These are phyloP conservation scores for Cryptops parisi DNA, from an alignment of 2,888 invertebrate genomes.

Conservation along the genomic window DNA sequence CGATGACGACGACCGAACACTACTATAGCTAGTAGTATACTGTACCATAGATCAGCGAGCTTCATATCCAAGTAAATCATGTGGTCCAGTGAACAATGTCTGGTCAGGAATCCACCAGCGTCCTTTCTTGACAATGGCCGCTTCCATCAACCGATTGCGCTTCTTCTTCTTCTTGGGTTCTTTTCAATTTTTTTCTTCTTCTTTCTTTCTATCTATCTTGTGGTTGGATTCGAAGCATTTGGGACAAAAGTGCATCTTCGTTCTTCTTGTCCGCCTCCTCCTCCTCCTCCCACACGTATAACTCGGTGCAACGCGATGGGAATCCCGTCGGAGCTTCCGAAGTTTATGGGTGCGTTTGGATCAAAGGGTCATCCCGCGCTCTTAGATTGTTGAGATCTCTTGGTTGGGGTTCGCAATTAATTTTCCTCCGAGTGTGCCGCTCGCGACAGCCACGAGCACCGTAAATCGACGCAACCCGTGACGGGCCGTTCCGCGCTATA, in stretches of 20 bases:
- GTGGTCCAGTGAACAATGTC: neutral
- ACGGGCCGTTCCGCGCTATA: constrained; percentile 5
- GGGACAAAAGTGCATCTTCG: neutral
- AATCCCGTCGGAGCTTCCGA: neutral
- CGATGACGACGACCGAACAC: no score
- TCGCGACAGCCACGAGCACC: neutral
- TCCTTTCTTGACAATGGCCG: neutral
- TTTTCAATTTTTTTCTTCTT: neutral
- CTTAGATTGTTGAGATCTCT: constrained; percentile 12
- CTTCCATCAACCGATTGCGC: neutral
- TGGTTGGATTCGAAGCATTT: neutral
- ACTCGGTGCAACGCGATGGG: neutral
- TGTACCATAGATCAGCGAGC: neutral
- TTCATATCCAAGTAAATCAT: neutral
- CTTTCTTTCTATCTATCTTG: neutral
- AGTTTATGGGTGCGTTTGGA: constrained; percentile 12
- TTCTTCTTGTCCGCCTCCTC: neutral
- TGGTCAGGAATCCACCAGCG: neutral
- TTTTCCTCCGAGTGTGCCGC: constrained; percentile 1
- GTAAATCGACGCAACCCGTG: constrained; percentile 1
- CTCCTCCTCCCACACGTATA: neutral
- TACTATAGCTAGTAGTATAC: no score
- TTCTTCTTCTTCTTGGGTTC: neutral
- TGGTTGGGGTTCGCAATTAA: constrained; percentile 8
- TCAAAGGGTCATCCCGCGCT: constrained; percentile 13